A percentile compares a stretch with the other conserved stretches of the same genome.
These are phyloP conservation scores for Microhierax caerulescens DNA, from an alignment of 2,797 vertebrate genomes.

Conservation along the genomic window DNA sequence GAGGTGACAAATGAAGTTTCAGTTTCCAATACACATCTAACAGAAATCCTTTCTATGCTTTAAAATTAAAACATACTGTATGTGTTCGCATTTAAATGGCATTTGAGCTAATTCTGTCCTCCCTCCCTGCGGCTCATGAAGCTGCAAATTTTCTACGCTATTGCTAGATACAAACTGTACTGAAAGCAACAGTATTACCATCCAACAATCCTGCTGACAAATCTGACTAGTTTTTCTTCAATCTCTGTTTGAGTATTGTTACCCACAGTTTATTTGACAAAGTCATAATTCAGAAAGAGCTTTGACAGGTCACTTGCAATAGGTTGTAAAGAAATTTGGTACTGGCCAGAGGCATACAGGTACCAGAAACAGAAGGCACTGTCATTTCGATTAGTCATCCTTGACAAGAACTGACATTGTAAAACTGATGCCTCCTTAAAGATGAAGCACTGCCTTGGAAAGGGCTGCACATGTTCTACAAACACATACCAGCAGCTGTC, in stretches of 20 bases:
- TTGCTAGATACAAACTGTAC: background rate
- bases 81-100: constrained; percentile 25
- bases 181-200: background rate
- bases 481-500: constrained; percentile 4
- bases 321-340: background rate
- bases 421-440: background rate
- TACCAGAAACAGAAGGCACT: background rate
- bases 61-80: constrained; percentile 23
- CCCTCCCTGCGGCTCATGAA: background rate
- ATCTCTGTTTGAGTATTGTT: background rate
- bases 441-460: background rate
- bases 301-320: background rate
- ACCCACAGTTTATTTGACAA: background rate
- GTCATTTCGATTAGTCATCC: background rate
- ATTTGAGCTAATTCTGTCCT: constrained; percentile 16
- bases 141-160: constrained; percentile 3
- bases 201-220: background rate
- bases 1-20: background rate
- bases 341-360: background rate
- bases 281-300: background rate
- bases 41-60: constrained; percentile 14
- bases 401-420: background rate
- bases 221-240: background rate
- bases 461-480: background rate
- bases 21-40: background rate